Evolutionary conservation across 2,888 invertebrate species (phyloP), one percentile per base, ranked within the genome.

Genomic region (Trachelus troglodyta): DNA sequence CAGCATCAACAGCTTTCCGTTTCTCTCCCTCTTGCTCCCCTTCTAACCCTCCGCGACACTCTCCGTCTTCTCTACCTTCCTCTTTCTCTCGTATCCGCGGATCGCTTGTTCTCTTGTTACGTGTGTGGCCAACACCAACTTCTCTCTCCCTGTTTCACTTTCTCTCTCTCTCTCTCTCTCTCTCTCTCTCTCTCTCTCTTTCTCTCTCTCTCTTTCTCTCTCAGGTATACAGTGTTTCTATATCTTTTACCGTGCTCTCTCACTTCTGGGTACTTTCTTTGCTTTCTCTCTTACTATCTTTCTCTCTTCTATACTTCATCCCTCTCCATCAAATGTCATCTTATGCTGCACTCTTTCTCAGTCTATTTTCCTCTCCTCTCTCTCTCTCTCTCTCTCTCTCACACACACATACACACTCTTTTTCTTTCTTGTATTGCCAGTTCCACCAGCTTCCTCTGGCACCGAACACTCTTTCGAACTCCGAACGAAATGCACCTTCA

Each of bases 101-200:
- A 30, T n/a, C 76, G n/a, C 68, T 74, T 74, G 34, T 30, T 69
- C 37, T 68, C 74, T 37, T 33, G 69, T 75, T 79, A 79, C 79
- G 79, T 79, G 79, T 79, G 79, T 79, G 79, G 77, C 79, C 79
- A 37, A 75, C 77, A 77, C 77, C 75, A 79, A 30, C 12, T 12
- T 33, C 30, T 15, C 74, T 73, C 71, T 4, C 34, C 34, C 34
- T 34, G 11, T 34, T 9, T 34, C 34, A 34, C 34, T 34, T 34
- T 9, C 34, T 34, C 33, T 69, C 1, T 68, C 74, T 71, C 30
- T 68, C 77, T 77, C 76, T 74, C 35, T 74, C 75, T 68, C 77
- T 77, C 76, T 74, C 78, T 75, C 79, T 71, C 9, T 56, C 40
- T n/a, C n/a, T 9, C 34, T 34, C 33, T 69, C 1, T 68, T 71